Conservation (phyloP, 2,113 vertebrate genomes). For the Amblyopsis rosae region DNA sequence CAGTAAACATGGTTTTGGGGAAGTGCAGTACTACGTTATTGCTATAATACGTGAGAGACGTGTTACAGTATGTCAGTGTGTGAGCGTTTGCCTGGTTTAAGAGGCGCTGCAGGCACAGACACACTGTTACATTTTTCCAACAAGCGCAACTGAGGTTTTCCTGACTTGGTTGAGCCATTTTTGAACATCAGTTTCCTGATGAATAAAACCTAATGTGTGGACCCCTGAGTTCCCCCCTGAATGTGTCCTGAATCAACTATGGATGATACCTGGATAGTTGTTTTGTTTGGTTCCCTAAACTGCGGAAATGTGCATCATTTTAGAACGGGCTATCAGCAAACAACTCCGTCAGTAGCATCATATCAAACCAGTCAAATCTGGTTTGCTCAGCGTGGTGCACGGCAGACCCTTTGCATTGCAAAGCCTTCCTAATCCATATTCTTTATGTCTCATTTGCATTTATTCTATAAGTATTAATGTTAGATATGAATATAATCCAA, state of each 20-base stretch:
- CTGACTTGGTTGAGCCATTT: background rate
- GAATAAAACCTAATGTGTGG: background rate
- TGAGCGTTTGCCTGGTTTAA: background rate
- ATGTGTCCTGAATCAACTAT: background rate
- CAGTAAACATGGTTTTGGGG: background rate
- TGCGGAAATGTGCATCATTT: too few relatives aligned
- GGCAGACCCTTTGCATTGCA: background rate
- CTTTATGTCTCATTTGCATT: too few relatives aligned
- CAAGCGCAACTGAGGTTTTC: background rate
- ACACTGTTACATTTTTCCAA: conserved; percentile 1
- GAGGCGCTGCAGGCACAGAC: background rate
- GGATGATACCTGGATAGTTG: too few relatives aligned
- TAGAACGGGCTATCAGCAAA: too few relatives aligned
- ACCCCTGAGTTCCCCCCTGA: background rate
- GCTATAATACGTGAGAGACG: background rate
- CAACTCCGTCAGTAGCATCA: too few relatives aligned
- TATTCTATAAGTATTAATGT: too few relatives aligned
- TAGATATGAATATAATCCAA: too few relatives aligned
- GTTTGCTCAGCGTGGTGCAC: background rate
- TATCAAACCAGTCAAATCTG: too few relatives aligned
- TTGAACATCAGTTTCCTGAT: background rate
- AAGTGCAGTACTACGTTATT: background rate
- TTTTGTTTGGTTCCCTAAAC: too few relatives aligned
- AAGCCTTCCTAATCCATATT: too few relatives aligned
- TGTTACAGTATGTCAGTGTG: background rate